Evolutionary conservation across 2,113 vertebrate species (phyloP).

Genomic region (Gymnocephalus cernua): DNA sequence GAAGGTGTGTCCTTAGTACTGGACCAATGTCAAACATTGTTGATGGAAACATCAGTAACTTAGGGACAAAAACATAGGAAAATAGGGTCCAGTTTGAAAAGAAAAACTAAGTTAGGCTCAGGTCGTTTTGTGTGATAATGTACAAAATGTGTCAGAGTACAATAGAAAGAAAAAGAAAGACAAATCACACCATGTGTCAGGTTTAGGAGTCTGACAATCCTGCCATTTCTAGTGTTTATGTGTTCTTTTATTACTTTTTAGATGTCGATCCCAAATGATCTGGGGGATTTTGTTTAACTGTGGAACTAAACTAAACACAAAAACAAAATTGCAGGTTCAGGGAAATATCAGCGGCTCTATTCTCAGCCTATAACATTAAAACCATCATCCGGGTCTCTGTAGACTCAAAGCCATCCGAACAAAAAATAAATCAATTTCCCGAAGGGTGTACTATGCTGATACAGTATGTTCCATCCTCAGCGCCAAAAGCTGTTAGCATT

Average conservation of each 20-base stretch:
- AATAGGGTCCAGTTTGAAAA: too few species aligned
- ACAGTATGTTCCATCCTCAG: not conserved
- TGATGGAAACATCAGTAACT: too few species aligned
- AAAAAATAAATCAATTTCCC: conserved; percentile 29
- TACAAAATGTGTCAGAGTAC: not conserved
- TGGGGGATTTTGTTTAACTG: not conserved
- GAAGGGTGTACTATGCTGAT: not conserved
- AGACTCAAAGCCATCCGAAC: conserved; percentile 20
- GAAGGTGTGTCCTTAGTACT: too few species aligned
- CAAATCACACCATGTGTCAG: not conserved
- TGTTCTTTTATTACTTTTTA: not conserved
- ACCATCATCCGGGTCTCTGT: conserved; percentile 30
- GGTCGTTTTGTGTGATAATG: not conserved
- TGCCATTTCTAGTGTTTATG: not conserved
- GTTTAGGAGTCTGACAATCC: not conserved
- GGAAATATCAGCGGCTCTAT: conserved; percentile 1
- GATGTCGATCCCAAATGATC: not conserved
- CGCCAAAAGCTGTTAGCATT: conserved; percentile 21
- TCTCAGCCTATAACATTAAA: conserved; percentile 27
- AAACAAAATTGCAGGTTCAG: conserved; percentile 23
- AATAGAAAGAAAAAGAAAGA: not conserved
- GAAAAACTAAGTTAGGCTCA: too few species aligned
- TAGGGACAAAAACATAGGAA: too few species aligned
- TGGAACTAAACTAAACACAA: conserved; percentile 2
- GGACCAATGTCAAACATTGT: too few species aligned